phyloP scores from a whole-genome alignment of 2,113 vertebrate genomes.

The Otus sunia region DNA sequence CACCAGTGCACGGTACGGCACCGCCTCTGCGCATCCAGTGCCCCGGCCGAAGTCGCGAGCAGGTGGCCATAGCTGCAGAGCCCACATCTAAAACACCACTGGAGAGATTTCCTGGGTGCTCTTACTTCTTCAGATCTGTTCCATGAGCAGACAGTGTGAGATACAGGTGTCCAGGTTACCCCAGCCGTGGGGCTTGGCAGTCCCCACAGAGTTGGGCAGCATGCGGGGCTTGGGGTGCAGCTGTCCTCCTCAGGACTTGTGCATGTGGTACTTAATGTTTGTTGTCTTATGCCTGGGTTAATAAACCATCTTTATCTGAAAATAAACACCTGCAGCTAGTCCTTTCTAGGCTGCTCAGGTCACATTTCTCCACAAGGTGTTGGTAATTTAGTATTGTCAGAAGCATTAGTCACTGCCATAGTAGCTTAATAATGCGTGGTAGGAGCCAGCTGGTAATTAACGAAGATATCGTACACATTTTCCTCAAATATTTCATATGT shows the following conservation, averaged over 20 bases:
- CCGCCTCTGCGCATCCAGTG: background rate
- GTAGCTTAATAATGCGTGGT: background rate
- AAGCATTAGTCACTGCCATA: constrained; percentile 45
- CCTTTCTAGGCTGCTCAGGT: background rate
- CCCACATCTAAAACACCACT: background rate
- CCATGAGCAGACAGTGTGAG: background rate
- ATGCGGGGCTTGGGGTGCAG: background rate
- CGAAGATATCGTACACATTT: constrained; percentile 13
- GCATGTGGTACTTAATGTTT: background rate
- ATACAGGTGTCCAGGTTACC: background rate
- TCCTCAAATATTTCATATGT: constrained; percentile 1
- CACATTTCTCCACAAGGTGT: constrained; percentile 29
- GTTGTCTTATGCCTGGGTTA: background rate
- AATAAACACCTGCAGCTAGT: constrained; percentile 24
- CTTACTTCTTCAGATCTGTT: background rate
- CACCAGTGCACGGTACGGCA: rapidly evolving
- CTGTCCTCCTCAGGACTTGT: background rate
- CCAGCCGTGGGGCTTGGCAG: rapidly evolving
- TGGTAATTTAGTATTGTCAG: constrained; percentile 38
- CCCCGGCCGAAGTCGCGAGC: rapidly evolving
- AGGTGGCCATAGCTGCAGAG: rapidly evolving
- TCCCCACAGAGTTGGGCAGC: background rate
- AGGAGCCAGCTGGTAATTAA: constrained; percentile 56
- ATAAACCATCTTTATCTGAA: constrained; percentile 4
- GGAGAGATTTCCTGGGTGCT: background rate